These are phyloP conservation scores for Patiria pectinifera DNA, from an alignment of 53 echinoderm and acorn worm genomes.

Conservation along the genomic window DNA sequence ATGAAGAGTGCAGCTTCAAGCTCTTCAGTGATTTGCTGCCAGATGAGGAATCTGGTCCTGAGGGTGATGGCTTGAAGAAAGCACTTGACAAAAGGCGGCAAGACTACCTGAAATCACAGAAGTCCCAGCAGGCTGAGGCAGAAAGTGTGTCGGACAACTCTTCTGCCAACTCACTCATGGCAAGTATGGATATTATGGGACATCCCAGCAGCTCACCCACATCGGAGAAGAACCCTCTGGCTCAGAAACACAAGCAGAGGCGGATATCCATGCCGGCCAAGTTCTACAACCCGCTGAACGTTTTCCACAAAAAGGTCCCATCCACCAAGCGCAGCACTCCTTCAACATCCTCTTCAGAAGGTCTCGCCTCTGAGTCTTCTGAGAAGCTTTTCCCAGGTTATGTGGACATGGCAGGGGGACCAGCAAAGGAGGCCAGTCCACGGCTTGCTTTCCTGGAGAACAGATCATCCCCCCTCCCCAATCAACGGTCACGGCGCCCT, in stretches of 20 bases:
- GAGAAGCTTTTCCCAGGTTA: constrained; percentile 63
- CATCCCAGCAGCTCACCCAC: constrained; percentile 59
- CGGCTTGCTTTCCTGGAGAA: constrained; percentile 11
- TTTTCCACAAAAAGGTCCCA: constrained; percentile 51
- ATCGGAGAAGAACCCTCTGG: constrained; percentile 42
- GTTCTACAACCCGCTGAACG: constrained; percentile 49
- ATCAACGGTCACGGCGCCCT: constrained; percentile 35
- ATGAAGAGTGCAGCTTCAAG: constrained; percentile 75
- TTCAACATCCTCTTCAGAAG: constrained; percentile 84
- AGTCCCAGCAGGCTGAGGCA: constrained; percentile 26
- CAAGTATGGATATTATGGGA: constrained; percentile 38
- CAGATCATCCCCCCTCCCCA: constrained; percentile 16
- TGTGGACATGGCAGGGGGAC: background rate
- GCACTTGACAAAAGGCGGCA: constrained; percentile 39
- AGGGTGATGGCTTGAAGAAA: constrained; percentile 21
- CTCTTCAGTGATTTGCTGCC: constrained; percentile 76
- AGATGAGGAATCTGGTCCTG: constrained; percentile 23
- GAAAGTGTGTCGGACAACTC: background rate
- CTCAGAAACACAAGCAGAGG: constrained; percentile 46
- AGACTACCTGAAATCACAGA: constrained; percentile 36
- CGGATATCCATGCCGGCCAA: constrained; percentile 71
- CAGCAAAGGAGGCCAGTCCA: background rate
- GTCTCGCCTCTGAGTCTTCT: constrained; percentile 74
- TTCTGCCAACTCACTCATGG: constrained; percentile 40
- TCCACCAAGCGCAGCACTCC: constrained; percentile 40